Percentiles rank a stretch among this genome's conserved stretches.
Evolutionary conservation across 2,888 invertebrate species (phyloP).

Genomic region (Lordiphosa andalusiaca): DNA sequence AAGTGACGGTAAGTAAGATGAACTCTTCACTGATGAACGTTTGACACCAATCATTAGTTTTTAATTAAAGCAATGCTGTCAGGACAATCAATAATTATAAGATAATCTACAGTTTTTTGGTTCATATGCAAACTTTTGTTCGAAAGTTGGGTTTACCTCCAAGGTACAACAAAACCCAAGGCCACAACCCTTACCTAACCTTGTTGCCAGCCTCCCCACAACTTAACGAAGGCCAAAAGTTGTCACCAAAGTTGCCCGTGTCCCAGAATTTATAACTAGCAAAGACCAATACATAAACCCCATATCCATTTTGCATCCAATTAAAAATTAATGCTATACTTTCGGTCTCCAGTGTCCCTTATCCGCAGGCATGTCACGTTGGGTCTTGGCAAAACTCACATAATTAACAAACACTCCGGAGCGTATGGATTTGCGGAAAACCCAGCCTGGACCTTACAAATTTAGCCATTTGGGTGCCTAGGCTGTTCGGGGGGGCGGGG

Average conservation of each 20-base stretch:
- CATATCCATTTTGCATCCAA: constrained; percentile 18
- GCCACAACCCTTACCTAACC: no score
- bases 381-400: constrained; percentile 51
- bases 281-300: constrained; percentile 8
- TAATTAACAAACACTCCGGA: constrained; percentile 57
- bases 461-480: constrained; percentile 48
- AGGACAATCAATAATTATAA: no score
- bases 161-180: no score
- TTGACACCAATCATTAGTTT: no score
- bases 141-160: no score
- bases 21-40: no score
- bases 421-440: constrained; percentile 59
- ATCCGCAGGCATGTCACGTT: constrained; percentile 38
- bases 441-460: constrained; percentile 36
- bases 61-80: no score
- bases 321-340: constrained; percentile 44
- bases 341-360: constrained; percentile 15
- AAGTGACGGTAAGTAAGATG: no score
- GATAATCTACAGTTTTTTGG: no score
- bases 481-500: constrained; percentile 37
- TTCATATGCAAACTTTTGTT: no score
- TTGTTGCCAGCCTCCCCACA: no score
- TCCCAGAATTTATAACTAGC: constrained; percentile 18
- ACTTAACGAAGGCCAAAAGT: constrained; percentile 15
- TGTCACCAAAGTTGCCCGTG: constrained; percentile 13